Percentiles rank a stretch among this genome's conserved stretches.
Evolutionary conservation across 1,140 invertebrate genomes (phyloP).

Genomic region (Drosophila navojoa): DNA sequence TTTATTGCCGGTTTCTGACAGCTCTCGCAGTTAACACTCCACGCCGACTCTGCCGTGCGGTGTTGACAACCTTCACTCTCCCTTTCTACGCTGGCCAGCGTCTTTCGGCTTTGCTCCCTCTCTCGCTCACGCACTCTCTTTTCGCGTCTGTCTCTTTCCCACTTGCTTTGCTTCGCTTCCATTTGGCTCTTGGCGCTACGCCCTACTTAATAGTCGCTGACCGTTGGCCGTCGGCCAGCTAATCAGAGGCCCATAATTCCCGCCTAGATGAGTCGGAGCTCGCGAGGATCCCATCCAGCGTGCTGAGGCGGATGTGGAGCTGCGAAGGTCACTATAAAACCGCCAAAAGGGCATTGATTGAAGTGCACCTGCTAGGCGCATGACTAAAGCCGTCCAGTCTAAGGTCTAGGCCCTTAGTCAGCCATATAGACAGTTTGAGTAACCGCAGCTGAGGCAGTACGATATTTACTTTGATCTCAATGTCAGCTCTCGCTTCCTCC

Average conservation of each 20-base stretch:
- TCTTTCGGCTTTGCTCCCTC: not conserved
- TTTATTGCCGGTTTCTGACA: constrained; percentile 41
- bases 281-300: not conserved
- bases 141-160: not conserved
- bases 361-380: no score
- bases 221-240: constrained; percentile 37
- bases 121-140: not conserved
- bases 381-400: no score
- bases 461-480: no score
- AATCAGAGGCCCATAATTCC: constrained; percentile 11
- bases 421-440: no score
- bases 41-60: constrained; percentile 5
- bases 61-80: constrained; percentile 40
- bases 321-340: not conserved
- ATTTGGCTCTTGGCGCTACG: constrained; percentile 50
- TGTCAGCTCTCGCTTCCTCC: no score
- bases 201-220: constrained; percentile 55
- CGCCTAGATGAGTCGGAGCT: not conserved
- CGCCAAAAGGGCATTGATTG: no score
- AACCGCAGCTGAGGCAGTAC: no score
- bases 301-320: not conserved
- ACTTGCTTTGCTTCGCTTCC: constrained; percentile 22
- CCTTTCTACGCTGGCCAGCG: constrained; percentile 30
- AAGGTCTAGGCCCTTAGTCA: no score
- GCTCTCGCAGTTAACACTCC: constrained; percentile 14